A percentile compares a stretch with the other conserved stretches of the same genome.
These are phyloP conservation scores for Actinia equina DNA, from an alignment of 64 coral and sea anemone species.

Conservation along the genomic window DNA sequence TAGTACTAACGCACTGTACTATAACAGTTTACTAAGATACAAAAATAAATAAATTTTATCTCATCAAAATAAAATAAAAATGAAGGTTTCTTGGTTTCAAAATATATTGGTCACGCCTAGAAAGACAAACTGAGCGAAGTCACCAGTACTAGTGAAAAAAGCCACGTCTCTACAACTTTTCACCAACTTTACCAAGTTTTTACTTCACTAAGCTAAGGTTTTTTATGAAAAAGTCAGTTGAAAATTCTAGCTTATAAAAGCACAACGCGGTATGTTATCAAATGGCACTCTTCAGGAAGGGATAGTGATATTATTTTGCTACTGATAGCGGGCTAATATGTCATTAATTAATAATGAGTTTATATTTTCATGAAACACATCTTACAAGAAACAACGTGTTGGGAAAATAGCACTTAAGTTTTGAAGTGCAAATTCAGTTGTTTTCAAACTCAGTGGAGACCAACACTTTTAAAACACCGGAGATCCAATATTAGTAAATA, in stretches of 20 bases:
- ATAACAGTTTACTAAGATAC: too few relatives aligned
- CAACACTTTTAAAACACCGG: background rate
- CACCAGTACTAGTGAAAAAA: too few relatives aligned
- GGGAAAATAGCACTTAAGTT: background rate
- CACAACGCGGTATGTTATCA: background rate
- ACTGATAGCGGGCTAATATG: background rate
- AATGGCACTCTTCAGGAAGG: background rate
- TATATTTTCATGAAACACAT: background rate
- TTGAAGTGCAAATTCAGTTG: background rate
- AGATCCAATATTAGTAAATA: background rate
- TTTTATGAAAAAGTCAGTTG: background rate
- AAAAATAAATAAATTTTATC: too few relatives aligned
- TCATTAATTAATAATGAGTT: conserved; percentile 10
- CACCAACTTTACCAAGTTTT: background rate
- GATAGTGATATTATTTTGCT: background rate
- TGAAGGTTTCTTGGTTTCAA: too few relatives aligned
- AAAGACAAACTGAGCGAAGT: too few relatives aligned
- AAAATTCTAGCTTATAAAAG: background rate
- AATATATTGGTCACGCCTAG: too few relatives aligned
- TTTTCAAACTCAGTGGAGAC: background rate
- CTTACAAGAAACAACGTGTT: background rate
- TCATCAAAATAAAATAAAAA: too few relatives aligned
- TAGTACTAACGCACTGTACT: too few relatives aligned
- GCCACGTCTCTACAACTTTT: too few relatives aligned
- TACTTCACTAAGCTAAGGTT: background rate